Conservation (phyloP, 2,888 invertebrate genomes). For the Nemoura dubitans region DNA sequence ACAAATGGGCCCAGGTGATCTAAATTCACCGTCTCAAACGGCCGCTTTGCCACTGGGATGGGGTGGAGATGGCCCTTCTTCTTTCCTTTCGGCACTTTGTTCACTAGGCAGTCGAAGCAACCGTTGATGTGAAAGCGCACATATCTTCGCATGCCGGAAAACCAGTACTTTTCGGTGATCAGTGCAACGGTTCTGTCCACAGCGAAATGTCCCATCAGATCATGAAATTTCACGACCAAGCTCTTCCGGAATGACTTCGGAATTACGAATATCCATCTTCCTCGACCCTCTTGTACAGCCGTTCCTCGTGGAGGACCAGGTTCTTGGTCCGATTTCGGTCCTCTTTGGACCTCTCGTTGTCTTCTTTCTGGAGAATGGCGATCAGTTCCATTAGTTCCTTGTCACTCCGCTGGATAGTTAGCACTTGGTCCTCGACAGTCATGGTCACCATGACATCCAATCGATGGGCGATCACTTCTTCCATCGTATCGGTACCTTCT, state of each 20-base stretch:
- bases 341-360: background rate
- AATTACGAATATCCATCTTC: background rate
- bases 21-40: too few relatives aligned
- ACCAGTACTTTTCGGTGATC: background rate
- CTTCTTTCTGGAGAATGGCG: background rate
- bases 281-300: background rate
- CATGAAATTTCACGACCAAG: background rate
- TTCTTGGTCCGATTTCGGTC: background rate
- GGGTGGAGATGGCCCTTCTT: background rate
- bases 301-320: background rate
- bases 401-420: background rate
- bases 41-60: too few relatives aligned
- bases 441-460: background rate
- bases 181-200: background rate
- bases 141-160: background rate
- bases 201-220: background rate
- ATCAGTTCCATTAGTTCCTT: background rate
- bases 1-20: constrained; percentile 8
- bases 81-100: background rate
- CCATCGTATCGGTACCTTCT: background rate
- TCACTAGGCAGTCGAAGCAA: background rate
- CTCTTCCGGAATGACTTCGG: background rate
- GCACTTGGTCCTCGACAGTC: background rate
- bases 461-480: background rate
- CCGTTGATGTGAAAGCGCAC: background rate